These are phyloP conservation scores for Stenotaenia linearis DNA, from an alignment of 2,888 invertebrate species.

Conservation along the genomic window DNA sequence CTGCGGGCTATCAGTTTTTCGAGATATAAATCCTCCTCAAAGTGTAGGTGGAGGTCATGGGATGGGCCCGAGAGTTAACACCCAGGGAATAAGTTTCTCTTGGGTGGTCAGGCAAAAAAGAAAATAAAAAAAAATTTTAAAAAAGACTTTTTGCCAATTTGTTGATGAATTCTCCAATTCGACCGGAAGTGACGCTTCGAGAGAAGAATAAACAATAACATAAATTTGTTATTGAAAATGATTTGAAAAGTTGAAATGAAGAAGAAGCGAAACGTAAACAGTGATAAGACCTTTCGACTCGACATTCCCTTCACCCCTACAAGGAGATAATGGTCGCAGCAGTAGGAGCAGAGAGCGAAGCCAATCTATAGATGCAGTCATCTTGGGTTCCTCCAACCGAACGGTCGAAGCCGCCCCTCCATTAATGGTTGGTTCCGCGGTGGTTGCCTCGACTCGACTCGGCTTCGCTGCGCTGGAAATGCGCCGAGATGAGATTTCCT, in stretches of 20 bases:
- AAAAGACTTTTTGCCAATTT: background rate
- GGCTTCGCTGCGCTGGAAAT: background rate
- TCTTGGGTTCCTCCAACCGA: conserved; percentile 15
- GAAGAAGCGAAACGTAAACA: background rate
- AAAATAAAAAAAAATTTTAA: no score
- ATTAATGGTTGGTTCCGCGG: conserved; percentile 1
- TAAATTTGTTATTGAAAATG: no score
- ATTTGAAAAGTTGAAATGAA: no score
- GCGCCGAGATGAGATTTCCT: background rate
- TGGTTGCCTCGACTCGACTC: background rate
- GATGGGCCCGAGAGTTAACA: background rate
- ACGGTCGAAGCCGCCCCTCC: background rate
- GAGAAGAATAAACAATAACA: no score
- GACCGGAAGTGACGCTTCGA: no score
- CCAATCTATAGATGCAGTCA: conserved; percentile 19
- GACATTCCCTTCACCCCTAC: background rate
- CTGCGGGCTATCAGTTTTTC: background rate
- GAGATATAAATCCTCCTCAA: background rate
- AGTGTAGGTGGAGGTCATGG: background rate
- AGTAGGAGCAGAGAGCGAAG: background rate
- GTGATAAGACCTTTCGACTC: background rate
- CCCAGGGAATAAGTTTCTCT: background rate
- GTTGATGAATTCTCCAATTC: no score
- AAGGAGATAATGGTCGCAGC: background rate
- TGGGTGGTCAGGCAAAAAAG: background rate